Evolutionary conservation across 2,113 vertebrate genomes (phyloP), one percentile per base, ranked within the genome.

Genomic region (Pungitius pungitius): DNA sequence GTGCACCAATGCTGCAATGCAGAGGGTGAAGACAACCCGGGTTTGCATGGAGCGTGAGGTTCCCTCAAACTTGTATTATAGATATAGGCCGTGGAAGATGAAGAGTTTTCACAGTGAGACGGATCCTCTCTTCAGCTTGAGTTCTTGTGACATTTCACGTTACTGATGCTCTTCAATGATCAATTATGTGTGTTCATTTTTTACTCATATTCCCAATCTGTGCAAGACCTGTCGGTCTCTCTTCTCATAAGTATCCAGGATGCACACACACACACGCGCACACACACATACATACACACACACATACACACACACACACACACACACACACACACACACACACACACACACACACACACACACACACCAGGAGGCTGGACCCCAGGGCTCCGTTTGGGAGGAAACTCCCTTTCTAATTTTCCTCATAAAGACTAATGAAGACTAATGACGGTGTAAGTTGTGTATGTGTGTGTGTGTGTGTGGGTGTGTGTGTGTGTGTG

Each of bases 381-480:
- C 79, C 81, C 71, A 71, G 82, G 89, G 85, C 57, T 86, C 68
- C 45, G 81, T 87, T 86, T 85, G 68, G 82, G 83, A 88, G 85
- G 86, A 87, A 88, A 89, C 81, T 89, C 89, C 83, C 84, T 77
- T 83, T 78, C 72, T 89, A 89, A 89, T 91, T 89, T 88, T 88
- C 84, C 83, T 89, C 78, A 89, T 89, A 88, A 89, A 86, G 83
- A 73, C 75, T 91, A 87, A 89, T 89, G 88, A 89, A 91, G 88
- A 91, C 79, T 87, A 91, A 89, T 87, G 86, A 89, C 6, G 69
- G 86, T 78, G 81, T 43, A 4, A 66, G 40, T 77, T 77, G 77
- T 75, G 83, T 88, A 78, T 80, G 81, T 82, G 10, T 78, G 54
- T 73, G 65, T 78, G 81, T 75, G 71, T 82, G 80, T 76, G 72